Evolutionary conservation across 2,113 vertebrate species (phyloP).

Genomic region (Podarcis raffonei): DNA sequence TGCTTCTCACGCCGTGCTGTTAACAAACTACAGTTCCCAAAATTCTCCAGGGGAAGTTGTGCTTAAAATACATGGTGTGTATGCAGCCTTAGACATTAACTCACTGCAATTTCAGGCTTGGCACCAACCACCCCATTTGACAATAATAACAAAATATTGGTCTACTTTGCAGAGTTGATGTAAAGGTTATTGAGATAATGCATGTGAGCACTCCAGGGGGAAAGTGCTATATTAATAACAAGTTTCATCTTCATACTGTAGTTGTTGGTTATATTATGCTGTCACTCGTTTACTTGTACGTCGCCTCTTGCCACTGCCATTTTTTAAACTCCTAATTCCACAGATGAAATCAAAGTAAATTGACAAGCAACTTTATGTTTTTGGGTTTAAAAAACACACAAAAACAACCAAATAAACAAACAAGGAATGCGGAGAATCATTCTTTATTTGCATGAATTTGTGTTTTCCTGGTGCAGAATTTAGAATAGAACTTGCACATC

Average conservation of each 20-base stretch:
- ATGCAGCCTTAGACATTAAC: no score
- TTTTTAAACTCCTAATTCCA: neutral
- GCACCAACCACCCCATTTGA: no score
- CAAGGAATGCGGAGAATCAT: no score
- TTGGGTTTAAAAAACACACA: neutral
- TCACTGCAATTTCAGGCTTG: no score
- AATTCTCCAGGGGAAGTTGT: no score
- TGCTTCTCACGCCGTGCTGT: no score
- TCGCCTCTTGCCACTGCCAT: neutral
- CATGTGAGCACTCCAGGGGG: neutral
- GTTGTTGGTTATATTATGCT: neutral
- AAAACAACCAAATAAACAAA: neutral
- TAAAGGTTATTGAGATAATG: neutral
- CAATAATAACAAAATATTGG: no score
- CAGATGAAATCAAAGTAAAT: neutral
- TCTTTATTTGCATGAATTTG: neutral
- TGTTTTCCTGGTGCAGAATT: neutral
- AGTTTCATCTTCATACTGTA: no score
- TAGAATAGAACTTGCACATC: neutral
- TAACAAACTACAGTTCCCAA: no score
- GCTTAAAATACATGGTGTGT: no score
- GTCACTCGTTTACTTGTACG: neutral
- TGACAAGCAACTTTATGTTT: neutral
- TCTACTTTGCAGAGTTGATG: no score
- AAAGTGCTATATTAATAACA: neutral